Conservation (phyloP, 2,113 vertebrate genomes). For the Lophius piscatorius region DNA sequence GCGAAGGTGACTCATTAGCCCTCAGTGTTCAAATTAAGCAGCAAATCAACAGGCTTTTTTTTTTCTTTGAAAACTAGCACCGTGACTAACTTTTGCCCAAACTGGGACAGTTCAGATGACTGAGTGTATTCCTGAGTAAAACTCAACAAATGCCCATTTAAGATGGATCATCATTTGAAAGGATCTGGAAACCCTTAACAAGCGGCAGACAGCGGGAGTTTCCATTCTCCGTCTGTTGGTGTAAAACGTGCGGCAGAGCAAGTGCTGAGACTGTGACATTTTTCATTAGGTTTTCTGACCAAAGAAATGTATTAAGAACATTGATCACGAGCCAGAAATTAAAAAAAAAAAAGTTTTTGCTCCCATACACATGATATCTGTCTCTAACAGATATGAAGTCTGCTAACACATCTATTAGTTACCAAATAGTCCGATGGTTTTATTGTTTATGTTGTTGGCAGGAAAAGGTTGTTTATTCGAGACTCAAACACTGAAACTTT, state of each 20-base stretch:
- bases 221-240: constrained; percentile 36
- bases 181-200: constrained; percentile 44
- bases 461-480: constrained; percentile 44
- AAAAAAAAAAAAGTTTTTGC: constrained; percentile 48
- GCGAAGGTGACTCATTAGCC: constrained; percentile 55
- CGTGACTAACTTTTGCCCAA: constrained; percentile 39
- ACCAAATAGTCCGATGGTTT: constrained; percentile 37
- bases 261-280: constrained; percentile 26
- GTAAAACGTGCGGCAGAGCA: constrained; percentile 9
- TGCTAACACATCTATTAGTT: constrained; percentile 32
- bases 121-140: constrained; percentile 29
- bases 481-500: constrained; percentile 29
- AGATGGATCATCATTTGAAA: constrained; percentile 46
- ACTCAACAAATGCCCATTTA: constrained; percentile 56
- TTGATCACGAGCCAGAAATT: constrained; percentile 34
- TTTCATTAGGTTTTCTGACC: constrained; percentile 17
- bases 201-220: constrained; percentile 39
- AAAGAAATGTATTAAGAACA: constrained; percentile 17
- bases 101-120: constrained; percentile 29
- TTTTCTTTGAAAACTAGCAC: constrained; percentile 68
- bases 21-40: constrained; percentile 37
- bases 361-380: constrained; percentile 22
- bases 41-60: constrained; percentile 51
- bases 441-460: constrained; percentile 30
- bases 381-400: constrained; percentile 28